A percentile compares a stretch with the other conserved stretches of the same genome.
Evolutionary conservation across 2,797 vertebrate genomes (phyloP).

Genomic region (Erethizon dorsatum): DNA sequence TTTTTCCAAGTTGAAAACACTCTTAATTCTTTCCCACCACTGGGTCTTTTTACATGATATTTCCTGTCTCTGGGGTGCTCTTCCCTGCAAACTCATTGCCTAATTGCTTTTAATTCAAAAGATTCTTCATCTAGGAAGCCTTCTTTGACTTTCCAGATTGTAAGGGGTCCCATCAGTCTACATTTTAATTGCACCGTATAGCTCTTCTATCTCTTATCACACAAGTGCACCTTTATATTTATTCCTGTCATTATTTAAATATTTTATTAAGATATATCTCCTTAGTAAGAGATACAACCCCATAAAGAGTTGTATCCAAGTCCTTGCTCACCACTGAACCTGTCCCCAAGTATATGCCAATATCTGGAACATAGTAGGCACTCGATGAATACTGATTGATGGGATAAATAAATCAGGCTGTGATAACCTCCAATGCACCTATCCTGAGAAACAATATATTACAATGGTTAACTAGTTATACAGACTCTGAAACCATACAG

Average conservation of each 20-base stretch:
- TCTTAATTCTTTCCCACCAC: not conserved
- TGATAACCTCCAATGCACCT: not conserved
- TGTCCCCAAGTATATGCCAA: not conserved
- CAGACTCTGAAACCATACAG: not conserved
- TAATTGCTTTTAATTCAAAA: conserved; percentile 1
- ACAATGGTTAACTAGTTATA: not conserved
- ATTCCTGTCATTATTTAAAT: not conserved
- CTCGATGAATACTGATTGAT: not conserved
- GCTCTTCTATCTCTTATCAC: not conserved
- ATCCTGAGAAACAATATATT: not conserved
- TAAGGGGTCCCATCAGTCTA: not conserved
- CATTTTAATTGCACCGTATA: not conserved
- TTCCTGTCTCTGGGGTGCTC: not conserved
- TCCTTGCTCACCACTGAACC: not conserved
- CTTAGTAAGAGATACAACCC: not conserved
- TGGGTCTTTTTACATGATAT: not conserved
- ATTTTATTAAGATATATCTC: not conserved
- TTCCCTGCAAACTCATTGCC: not conserved
- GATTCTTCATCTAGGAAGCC: conserved; percentile 8
- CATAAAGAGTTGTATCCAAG: not conserved
- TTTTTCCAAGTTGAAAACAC: not conserved
- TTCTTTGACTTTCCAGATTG: not conserved
- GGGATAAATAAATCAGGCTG: not conserved
- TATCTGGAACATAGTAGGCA: not conserved
- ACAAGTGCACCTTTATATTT: not conserved